These are phyloP conservation scores for Pipra filicauda DNA, from an alignment of 2,113 vertebrate genomes.

Conservation along the genomic window DNA sequence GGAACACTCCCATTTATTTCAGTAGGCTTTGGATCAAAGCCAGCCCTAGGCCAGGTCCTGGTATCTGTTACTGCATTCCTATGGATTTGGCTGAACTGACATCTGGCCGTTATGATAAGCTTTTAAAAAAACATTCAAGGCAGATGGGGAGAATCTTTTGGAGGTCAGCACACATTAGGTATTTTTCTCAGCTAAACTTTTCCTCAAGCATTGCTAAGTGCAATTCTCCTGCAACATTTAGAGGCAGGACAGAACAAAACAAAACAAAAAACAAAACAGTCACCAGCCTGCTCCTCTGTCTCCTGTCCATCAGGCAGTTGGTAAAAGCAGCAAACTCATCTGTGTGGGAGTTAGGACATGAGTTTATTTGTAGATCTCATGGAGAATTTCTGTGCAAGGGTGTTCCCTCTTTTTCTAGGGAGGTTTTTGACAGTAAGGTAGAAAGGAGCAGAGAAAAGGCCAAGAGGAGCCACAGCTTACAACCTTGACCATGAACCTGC, in stretches of 20 bases:
- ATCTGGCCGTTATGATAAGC: constrained; percentile 22
- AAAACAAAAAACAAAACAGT: background rate
- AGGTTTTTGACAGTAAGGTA: background rate
- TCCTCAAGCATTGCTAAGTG: background rate
- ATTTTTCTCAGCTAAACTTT: background rate
- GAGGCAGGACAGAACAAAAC: background rate
- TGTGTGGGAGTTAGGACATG: background rate
- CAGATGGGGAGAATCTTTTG: background rate
- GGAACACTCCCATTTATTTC: background rate
- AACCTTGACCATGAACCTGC: background rate
- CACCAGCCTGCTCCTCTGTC: background rate
- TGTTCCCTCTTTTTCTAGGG: background rate
- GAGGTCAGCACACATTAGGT: background rate
- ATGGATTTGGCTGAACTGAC: constrained; percentile 33
- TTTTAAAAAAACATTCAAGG: background rate
- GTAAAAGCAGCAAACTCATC: background rate
- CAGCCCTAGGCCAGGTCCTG: background rate
- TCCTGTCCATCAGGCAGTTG: background rate
- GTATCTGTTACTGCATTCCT: constrained; percentile 45
- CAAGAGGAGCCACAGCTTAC: background rate
- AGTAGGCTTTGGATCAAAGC: background rate
- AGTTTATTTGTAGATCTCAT: background rate
- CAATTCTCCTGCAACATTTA: background rate
- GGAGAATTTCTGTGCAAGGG: background rate
- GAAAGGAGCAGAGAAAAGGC: background rate